Conservation (phyloP, 1,140 invertebrate genomes). For the Pteromalus puparum region DNA sequence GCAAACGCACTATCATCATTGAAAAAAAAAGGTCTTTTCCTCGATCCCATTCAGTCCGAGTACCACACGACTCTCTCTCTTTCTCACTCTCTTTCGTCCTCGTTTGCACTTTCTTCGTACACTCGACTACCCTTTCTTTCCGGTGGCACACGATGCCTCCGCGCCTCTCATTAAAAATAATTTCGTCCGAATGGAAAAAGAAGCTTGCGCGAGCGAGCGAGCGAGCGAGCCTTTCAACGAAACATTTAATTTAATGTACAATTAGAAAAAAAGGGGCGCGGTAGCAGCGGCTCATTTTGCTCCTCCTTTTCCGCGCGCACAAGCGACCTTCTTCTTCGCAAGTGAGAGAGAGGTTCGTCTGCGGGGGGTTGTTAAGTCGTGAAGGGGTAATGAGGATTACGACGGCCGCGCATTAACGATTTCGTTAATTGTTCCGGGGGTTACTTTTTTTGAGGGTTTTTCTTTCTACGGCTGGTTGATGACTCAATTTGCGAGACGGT, state of each 20-base stretch:
- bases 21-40: not conserved
- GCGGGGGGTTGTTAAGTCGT: not conserved
- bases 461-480: not conserved
- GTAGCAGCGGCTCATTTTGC: not conserved
- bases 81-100: constrained; percentile 19
- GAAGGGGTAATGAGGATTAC: constrained; percentile 28
- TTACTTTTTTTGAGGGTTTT: not conserved
- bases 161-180: constrained; percentile 57
- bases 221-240: constrained; percentile 21
- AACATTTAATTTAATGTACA: constrained; percentile 56
- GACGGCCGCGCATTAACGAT: constrained; percentile 12
- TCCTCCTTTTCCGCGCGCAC: not conserved
- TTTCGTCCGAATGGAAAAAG: constrained; percentile 40
- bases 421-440: constrained; percentile 17
- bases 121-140: constrained; percentile 4
- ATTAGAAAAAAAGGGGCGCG: constrained; percentile 36
- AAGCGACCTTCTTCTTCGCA: not conserved
- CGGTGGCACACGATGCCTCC: not conserved
- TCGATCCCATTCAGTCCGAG: not conserved
- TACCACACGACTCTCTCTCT: not conserved
- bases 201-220: not conserved
- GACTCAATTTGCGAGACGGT: not conserved
- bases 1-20: not conserved
- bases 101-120: constrained; percentile 32
- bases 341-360: not conserved